These are phyloP conservation scores for Sanderia malayensis DNA, from an alignment of 30 jellyfish, hydroid and myxozoan species.

Conservation along the genomic window DNA sequence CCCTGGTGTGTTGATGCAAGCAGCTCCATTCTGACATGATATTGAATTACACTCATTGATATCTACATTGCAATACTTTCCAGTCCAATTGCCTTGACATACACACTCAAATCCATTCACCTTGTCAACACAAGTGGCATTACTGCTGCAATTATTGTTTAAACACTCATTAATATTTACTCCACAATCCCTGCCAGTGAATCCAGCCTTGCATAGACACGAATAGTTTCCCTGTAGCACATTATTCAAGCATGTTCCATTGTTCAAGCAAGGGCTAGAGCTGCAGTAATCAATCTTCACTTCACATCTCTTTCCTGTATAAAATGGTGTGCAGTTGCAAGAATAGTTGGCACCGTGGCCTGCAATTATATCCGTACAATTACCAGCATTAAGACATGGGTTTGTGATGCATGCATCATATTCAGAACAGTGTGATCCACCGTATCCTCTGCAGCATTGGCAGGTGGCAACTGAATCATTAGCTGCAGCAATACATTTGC, in stretches of 20 bases:
- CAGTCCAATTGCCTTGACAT: conserved; percentile 68
- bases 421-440: conserved; percentile 53
- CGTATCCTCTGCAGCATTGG: conserved; percentile 63
- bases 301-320: conserved; percentile 74
- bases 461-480: conserved; percentile 30
- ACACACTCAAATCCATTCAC: conserved; percentile 34
- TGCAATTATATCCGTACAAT: conserved; percentile 55
- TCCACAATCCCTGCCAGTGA: conserved; percentile 70
- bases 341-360: conserved; percentile 46
- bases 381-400: conserved; percentile 78
- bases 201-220: conserved; percentile 67
- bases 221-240: conserved; percentile 23
- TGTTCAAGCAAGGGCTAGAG: conserved; percentile 50
- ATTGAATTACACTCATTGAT: conserved; percentile 60
- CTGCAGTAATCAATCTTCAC: conserved; percentile 56
- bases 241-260: conserved; percentile 47
- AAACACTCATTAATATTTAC: conserved; percentile 58
- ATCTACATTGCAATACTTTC: conserved; percentile 60
- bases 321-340: conserved; percentile 68
- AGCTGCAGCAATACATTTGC: conserved; percentile 45
- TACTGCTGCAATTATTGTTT: conserved; percentile 37
- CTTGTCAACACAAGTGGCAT: conserved; percentile 46
- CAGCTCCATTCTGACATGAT: conserved; percentile 37
- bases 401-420: conserved; percentile 55
- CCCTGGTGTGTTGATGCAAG: conserved; percentile 61